Evolutionary conservation across 2,888 invertebrate genomes (phyloP), one percentile per base, ranked within the genome.

Genomic region (Lucinisca nassula): DNA sequence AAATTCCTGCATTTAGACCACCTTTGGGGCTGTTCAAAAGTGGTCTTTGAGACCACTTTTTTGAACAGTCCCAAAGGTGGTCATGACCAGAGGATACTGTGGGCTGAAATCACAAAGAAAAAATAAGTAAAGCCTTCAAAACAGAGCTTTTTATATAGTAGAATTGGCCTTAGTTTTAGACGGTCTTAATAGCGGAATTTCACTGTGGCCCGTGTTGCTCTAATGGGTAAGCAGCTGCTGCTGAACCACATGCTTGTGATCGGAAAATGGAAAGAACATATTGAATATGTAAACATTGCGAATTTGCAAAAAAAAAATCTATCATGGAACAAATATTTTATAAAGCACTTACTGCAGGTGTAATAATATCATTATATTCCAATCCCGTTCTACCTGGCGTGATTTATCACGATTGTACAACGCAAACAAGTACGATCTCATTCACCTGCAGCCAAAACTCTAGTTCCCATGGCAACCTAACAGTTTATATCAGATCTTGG

Each of bases 391-490:
- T 35, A 67, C 67, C 67, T 67, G 32, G 10, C 35, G 67, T 67
- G 67, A 35, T 24, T 67, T 67, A 67, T 67, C 67, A 35, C 21
- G 32, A 67, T 67, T 67, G 35, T 67, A 35, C 67, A 67, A 67
- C 3, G 17, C 32, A 67, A 67, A 67, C 35, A 67, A 35, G 24
- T 35, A 67, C 35, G 17, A 67, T 67, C 35, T 21, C 24, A 67
- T n/a, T 67, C 67, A 67, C 35, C 67, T 67, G 67, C 12, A 67
- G 24, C 21, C 67, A 35, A 10, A 30, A 2, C 1, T 35, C 67
- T 85, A 45, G 76, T 80, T 79, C 67, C 88, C 82, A 84, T 88
- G 82, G 79, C 82, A 88, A 85, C 88, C 74, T 58, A 85, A 88
- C 21, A 85, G 74, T 24, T 77, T 76, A 61, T 55, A 82, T 88